Conservation (phyloP, 2,797 vertebrate genomes). For the Molossus alvarezi region DNA sequence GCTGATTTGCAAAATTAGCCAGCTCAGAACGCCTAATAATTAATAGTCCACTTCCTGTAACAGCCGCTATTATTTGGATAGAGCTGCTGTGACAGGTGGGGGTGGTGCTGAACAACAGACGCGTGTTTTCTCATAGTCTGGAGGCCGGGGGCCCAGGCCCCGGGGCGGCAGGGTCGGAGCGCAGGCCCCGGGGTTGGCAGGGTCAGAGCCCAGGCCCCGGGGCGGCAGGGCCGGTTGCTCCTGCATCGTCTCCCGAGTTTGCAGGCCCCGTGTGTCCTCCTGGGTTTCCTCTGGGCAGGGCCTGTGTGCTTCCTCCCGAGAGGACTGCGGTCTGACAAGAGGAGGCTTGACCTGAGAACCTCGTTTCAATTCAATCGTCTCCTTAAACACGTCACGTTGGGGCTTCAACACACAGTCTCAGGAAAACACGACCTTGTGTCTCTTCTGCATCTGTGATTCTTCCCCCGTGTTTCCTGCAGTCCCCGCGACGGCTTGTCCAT, state of each 20-base stretch:
- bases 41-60: not conserved
- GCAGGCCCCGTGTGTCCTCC: too few species aligned
- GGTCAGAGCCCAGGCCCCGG: not conserved
- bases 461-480: not conserved
- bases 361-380: too few species aligned
- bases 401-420: fast-evolving
- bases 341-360: too few species aligned
- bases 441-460: not conserved
- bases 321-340: not conserved
- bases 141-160: not conserved
- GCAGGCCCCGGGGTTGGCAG: fast-evolving
- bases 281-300: not conserved
- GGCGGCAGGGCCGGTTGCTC: fast-evolving
- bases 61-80: fast-evolving
- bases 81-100: fast-evolving
- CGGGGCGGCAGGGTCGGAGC: too few species aligned
- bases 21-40: not conserved
- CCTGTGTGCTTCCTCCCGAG: too few species aligned
- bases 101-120: fast-evolving
- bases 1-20: not conserved
- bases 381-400: too few species aligned
- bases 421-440: not conserved
- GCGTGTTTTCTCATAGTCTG: fast-evolving
- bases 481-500: not conserved
- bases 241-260: too few species aligned